Evolutionary conservation across 2,888 invertebrate species (phyloP).

Genomic region (Eilema caniola): DNA sequence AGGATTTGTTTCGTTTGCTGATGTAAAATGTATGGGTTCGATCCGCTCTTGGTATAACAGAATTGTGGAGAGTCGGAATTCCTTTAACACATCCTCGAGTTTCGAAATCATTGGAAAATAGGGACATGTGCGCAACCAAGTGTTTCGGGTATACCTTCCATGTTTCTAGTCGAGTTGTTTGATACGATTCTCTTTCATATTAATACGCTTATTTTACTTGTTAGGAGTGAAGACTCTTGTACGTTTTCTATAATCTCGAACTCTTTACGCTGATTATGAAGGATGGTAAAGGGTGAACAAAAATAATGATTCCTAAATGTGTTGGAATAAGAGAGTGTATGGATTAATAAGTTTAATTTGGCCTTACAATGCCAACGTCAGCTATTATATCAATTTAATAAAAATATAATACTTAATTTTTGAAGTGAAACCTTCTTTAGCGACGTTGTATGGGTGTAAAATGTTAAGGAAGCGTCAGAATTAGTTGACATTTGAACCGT

Average conservation of each 20-base stretch:
- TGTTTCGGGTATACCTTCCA: constrained; percentile 27
- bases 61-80: constrained; percentile 33
- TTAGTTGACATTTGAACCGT: too few species aligned
- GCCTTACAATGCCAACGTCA: too few species aligned
- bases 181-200: constrained; percentile 33
- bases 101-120: constrained; percentile 40
- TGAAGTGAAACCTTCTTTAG: too few species aligned
- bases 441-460: too few species aligned
- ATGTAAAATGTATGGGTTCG: constrained; percentile 66
- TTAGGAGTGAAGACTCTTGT: neutral
- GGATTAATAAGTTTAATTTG: neutral
- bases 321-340: neutral
- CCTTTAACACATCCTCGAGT: constrained; percentile 26
- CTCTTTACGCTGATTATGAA: constrained; percentile 1
- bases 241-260: neutral
- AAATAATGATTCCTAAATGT: neutral
- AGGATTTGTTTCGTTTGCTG: constrained; percentile 60
- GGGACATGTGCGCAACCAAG: constrained; percentile 37
- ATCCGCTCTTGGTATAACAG: constrained; percentile 37
- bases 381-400: too few species aligned
- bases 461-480: too few species aligned
- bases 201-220: constrained; percentile 38
- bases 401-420: too few species aligned
- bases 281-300: neutral
- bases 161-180: constrained; percentile 32